A percentile compares a stretch with the other conserved stretches of the same genome.
These are phyloP conservation scores for Odontocerum albicorne DNA, from an alignment of 2,888 invertebrate species.

Conservation along the genomic window DNA sequence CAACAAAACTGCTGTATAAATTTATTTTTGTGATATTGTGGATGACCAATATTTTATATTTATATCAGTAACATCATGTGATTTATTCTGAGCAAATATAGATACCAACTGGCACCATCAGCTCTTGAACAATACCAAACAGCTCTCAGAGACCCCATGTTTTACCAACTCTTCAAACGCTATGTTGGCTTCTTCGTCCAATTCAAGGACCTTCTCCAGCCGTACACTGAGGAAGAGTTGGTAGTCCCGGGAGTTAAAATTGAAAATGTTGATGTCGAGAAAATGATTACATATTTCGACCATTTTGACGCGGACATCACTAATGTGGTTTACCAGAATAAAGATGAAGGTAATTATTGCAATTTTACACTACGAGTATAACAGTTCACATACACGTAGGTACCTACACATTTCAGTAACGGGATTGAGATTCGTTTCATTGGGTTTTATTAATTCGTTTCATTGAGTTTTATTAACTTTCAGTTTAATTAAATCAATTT, in stretches of 20 bases:
- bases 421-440: no score
- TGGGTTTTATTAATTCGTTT: no score
- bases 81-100: no score
- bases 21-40: no score
- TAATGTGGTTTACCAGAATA: conserved; percentile 52
- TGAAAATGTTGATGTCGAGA: conserved; percentile 63
- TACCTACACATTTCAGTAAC: no score
- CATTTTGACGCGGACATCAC: conserved; percentile 63
- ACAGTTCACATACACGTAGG: no score
- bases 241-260: conserved; percentile 62
- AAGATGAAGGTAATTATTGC: conserved; percentile 49
- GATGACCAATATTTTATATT: no score
- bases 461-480: no score
- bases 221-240: conserved; percentile 65
- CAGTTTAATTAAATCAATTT: no score
- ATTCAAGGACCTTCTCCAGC: conserved; percentile 60
- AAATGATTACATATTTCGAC: conserved; percentile 70
- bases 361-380: no score
- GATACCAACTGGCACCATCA: conserved; percentile 58
- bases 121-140: conserved; percentile 67
- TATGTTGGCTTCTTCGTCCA: conserved; percentile 56
- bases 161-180: conserved; percentile 63
- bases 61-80: no score
- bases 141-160: conserved; percentile 67
- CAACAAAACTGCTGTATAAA: no score